These are phyloP conservation scores for Hydrocynus forskahlii DNA, from an alignment of 2,797 vertebrate species.

Conservation along the genomic window DNA sequence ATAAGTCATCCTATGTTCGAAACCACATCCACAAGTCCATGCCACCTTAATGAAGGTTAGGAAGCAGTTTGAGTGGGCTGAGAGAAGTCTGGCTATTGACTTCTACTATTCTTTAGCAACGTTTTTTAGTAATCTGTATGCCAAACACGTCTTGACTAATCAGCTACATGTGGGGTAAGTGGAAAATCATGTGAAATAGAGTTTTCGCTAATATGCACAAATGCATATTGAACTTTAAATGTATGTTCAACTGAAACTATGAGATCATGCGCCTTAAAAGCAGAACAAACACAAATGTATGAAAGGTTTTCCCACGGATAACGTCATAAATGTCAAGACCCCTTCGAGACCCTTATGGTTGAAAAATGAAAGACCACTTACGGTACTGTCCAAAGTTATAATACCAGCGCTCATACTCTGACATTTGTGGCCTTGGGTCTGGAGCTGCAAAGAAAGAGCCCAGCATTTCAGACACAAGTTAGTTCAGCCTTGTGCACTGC, in stretches of 20 bases:
- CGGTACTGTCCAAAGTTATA: slow-evolving; percentile 80
- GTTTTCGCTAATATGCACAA: too few relatives aligned
- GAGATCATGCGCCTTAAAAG: background rate
- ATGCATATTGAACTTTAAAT: too few relatives aligned
- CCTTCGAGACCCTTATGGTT: slow-evolving; percentile 59
- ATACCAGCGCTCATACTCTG: slow-evolving; percentile 82
- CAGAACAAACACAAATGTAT: background rate
- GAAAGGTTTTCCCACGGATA: background rate
- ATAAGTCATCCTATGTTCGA: too few relatives aligned
- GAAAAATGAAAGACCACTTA: slow-evolving; percentile 76
- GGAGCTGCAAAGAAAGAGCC: slow-evolving; percentile 76
- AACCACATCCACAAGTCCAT: too few relatives aligned
- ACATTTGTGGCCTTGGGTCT: slow-evolving; percentile 78
- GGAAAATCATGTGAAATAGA: too few relatives aligned
- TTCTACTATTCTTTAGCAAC: too few relatives aligned
- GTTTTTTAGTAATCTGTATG: too few relatives aligned
- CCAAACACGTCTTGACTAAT: too few relatives aligned
- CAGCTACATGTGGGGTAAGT: too few relatives aligned
- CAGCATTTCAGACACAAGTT: slow-evolving; percentile 69
- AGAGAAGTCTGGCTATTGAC: too few relatives aligned
- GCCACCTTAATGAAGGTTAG: too few relatives aligned
- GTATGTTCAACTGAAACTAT: background rate
- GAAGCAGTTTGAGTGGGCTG: too few relatives aligned
- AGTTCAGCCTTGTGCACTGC: slow-evolving; percentile 63
- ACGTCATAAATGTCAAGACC: background rate